Conservation (phyloP, 2,113 vertebrate genomes). For the Halcyon senegalensis region DNA sequence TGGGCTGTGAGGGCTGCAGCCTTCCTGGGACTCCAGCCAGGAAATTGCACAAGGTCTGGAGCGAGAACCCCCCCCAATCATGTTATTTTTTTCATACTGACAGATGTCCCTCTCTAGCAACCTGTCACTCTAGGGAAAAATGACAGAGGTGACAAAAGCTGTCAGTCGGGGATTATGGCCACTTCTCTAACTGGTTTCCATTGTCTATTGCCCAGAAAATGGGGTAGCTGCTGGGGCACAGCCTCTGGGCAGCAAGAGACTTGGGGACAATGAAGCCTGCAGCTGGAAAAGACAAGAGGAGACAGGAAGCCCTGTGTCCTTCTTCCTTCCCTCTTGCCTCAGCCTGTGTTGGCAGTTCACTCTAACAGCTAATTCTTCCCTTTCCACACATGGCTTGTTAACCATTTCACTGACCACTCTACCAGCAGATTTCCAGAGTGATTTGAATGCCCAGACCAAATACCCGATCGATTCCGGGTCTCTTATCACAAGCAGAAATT, state of each 20-base stretch:
- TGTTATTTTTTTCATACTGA: neutral
- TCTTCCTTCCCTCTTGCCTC: neutral
- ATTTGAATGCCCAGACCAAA: neutral
- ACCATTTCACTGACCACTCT: neutral
- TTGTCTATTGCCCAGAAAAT: neutral
- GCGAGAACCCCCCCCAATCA: neutral
- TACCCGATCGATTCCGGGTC: neutral
- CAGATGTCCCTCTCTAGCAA: conserved; percentile 24
- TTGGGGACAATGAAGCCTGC: neutral
- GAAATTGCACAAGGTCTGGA: neutral
- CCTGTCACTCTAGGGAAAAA: neutral
- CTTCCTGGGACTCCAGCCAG: neutral
- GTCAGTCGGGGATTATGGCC: neutral
- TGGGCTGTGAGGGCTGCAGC: neutral
- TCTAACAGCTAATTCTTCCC: neutral
- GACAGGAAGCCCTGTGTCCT: neutral
- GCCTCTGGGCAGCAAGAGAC: neutral
- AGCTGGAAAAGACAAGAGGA: neutral
- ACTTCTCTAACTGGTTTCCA: neutral
- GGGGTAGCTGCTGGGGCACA: neutral
- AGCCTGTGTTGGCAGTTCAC: neutral
- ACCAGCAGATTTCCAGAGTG: neutral
- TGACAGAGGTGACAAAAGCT: neutral
- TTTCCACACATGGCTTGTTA: neutral
- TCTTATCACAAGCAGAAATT: neutral